Base-by-base conservation (phyloP, 2,797 vertebrate genomes). In the Phylloscopus collybita region DNA sequence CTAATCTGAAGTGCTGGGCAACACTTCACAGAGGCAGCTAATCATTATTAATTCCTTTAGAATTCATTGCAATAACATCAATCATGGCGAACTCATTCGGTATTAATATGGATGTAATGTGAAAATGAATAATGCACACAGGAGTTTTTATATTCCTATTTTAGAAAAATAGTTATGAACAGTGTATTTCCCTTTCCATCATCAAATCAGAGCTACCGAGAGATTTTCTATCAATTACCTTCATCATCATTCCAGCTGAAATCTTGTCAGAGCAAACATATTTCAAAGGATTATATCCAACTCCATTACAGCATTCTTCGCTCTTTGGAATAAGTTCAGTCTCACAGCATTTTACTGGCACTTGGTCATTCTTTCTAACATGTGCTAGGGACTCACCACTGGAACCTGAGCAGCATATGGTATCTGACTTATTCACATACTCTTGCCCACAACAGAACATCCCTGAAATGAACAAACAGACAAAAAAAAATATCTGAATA, bases 391-490 rank as follows among this genome's bases (percentile, higher is more conserved):
- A 97, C 97, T 97, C 97, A 95, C 98, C 98, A 50, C 98, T 98
- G 94, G 97, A 98, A 95, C 97, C 98, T 62, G 97, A 96, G 91
- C 99, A 99, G 98, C 99, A 99, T 97, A 98, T 98, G 93, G 98
- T 98, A 87, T 97, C 98, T 94, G 99, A 99, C 86, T 98, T 96
- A 97, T 98, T 99, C 95, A 99, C 98, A 15, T 99, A 99, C 61
- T 99, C 98, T 71, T 98, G 97, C 93, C 99, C 98, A 94, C 99
- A 99, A 97, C 99, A 99, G 93, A 98, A 83, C 97, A 99, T 98
- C 92, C 98, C 99, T 99, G 92, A 88, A 97, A 98, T 1, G 7
- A 94, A 53, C 26, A 79, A 96, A 96, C 92, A 96, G 96, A n/a
- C 30, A 96, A 96, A 34, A 80, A 93, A 93, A 74, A 93, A 20